Evolutionary conservation across 1,140 invertebrate species (phyloP).

Genomic region (Hesperophylax magnus): DNA sequence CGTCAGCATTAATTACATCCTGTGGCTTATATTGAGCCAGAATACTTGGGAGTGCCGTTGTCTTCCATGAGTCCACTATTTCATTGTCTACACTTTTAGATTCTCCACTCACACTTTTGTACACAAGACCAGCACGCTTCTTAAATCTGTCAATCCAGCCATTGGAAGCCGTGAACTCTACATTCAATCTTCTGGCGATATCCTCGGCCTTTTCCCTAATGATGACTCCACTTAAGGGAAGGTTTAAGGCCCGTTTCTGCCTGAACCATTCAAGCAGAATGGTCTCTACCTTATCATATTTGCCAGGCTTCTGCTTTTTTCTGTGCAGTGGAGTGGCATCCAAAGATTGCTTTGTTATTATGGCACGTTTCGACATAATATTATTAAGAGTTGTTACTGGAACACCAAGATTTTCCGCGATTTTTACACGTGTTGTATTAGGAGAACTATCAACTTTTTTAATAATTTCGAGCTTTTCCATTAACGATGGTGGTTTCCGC

Average conservation of each 20-base stretch:
- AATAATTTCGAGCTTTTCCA: too few relatives aligned
- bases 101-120: background rate
- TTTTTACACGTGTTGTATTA: too few relatives aligned
- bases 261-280: constrained; percentile 21
- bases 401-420: too few relatives aligned
- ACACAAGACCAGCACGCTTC: constrained; percentile 13
- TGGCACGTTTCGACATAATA: background rate
- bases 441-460: too few relatives aligned
- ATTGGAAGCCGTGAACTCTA: constrained; percentile 35
- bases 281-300: constrained; percentile 26
- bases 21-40: constrained; percentile 7
- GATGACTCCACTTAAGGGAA: constrained; percentile 15
- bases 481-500: background rate
- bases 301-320: background rate
- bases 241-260: background rate
- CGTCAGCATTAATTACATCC: constrained; percentile 49
- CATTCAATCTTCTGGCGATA: constrained; percentile 12
- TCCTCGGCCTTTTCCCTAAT: constrained; percentile 29
- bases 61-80: background rate
- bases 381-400: background rate
- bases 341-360: background rate
- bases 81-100: background rate
- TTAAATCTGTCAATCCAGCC: constrained; percentile 37
- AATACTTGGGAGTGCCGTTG: background rate
- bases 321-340: background rate